Evolutionary conservation across 2,113 vertebrate species (phyloP).

Genomic region (Pomatostomus ruficeps): DNA sequence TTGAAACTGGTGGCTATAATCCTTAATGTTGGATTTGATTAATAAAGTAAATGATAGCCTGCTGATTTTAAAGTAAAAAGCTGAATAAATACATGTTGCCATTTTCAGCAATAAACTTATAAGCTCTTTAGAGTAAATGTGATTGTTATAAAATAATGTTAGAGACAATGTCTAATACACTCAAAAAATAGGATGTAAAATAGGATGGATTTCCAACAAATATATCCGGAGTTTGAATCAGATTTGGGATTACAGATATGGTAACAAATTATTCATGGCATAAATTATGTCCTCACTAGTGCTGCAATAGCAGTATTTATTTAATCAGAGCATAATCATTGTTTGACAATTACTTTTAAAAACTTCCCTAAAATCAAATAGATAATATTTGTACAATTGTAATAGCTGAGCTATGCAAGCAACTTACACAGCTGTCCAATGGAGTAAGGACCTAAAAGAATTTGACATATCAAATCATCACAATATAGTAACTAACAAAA

Average conservation of each 20-base stretch:
- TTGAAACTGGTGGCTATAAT: conserved; percentile 59
- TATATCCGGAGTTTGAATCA: conserved; percentile 33
- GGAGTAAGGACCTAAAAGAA: neutral
- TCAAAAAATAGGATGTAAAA: conserved; percentile 42
- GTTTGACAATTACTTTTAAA: conserved; percentile 67
- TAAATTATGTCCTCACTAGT: conserved; percentile 48
- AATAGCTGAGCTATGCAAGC: conserved; percentile 37
- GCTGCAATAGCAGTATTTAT: conserved; percentile 41
- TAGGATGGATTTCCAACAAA: conserved; percentile 32
- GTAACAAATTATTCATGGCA: conserved; percentile 62
- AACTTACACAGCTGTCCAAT: conserved; percentile 8
- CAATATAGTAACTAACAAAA: neutral
- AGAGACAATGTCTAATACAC: conserved; percentile 54
- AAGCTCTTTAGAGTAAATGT: conserved; percentile 60
- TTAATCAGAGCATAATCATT: conserved; percentile 64
- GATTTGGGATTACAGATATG: conserved; percentile 13
- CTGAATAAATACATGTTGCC: conserved; percentile 66
- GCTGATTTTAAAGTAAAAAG: conserved; percentile 71
- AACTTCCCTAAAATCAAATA: conserved; percentile 44
- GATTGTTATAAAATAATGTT: conserved; percentile 65
- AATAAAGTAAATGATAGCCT: conserved; percentile 65
- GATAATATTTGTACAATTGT: conserved; percentile 41
- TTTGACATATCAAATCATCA: neutral
- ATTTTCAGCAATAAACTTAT: conserved; percentile 69
- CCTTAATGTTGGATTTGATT: conserved; percentile 66